phyloP scores from a whole-genome alignment of 1,140 invertebrate genomes.

The Solen grandis region DNA sequence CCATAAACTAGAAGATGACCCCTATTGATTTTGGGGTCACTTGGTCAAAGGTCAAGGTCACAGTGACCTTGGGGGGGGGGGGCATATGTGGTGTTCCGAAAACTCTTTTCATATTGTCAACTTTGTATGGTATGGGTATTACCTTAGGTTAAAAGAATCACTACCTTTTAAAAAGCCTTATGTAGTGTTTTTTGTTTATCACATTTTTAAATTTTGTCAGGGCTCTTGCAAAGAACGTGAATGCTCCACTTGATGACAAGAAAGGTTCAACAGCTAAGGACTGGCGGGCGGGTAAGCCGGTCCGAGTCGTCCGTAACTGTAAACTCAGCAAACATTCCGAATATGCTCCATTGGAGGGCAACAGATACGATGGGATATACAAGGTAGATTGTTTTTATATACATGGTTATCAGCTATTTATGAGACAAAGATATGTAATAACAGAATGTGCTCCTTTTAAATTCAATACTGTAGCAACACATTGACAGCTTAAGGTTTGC shows the following conservation, averaged over 20 bases:
- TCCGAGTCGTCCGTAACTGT: conserved; percentile 90
- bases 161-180: too few species aligned
- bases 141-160: too few species aligned
- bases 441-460: neutral
- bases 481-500: too few species aligned
- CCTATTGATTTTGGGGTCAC: too few species aligned
- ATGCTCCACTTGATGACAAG: conserved; percentile 85
- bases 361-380: conserved; percentile 83
- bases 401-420: neutral
- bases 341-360: conserved; percentile 89
- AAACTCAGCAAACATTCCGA: conserved; percentile 88
- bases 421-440: neutral
- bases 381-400: conserved; percentile 75
- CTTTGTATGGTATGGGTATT: too few species aligned
- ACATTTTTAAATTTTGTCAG: too few species aligned
- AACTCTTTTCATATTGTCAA: too few species aligned
- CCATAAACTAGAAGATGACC: too few species aligned
- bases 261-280: conserved; percentile 87
- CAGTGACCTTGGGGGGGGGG: too few species aligned
- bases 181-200: too few species aligned
- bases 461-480: neutral
- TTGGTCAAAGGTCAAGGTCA: too few species aligned
- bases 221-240: conserved; percentile 90
- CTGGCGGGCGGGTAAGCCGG: conserved; percentile 89
- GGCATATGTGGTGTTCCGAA: too few species aligned